phyloP scores from a whole-genome alignment of 1,140 invertebrate species.

The Trichomalopsis sarcophagae region DNA sequence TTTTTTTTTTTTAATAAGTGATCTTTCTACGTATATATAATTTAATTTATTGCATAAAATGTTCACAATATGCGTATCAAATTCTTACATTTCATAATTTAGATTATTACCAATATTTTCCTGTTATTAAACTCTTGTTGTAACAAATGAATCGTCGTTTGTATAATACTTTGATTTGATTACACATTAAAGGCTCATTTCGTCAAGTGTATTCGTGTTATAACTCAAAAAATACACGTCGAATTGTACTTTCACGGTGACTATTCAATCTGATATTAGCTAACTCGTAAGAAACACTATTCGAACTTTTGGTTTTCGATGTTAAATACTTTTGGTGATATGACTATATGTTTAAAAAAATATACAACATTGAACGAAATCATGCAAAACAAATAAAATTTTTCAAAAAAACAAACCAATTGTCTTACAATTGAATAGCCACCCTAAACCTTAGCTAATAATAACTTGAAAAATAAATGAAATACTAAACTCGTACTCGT shows the following conservation, averaged over 20 bases:
- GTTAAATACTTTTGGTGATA: background rate
- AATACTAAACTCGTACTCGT: slow-evolving; percentile 51
- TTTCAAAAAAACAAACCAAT: background rate
- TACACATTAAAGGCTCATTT: slow-evolving; percentile 25
- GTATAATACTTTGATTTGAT: slow-evolving; percentile 43
- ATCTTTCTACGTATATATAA: slow-evolving; percentile 12
- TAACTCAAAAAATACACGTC: slow-evolving; percentile 34
- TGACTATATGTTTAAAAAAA: background rate
- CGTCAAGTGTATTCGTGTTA: slow-evolving; percentile 22
- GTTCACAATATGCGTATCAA: slow-evolving; percentile 36
- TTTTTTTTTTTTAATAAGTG: slow-evolving; percentile 13
- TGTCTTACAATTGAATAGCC: slow-evolving; percentile 27
- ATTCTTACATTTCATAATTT: slow-evolving; percentile 37
- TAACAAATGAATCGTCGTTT: slow-evolving; percentile 28
- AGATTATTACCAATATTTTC: slow-evolving; percentile 27
- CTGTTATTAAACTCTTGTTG: slow-evolving; percentile 28
- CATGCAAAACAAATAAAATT: background rate
- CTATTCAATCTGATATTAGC: slow-evolving; percentile 3
- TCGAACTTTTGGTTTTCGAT: background rate
- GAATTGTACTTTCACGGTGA: slow-evolving; percentile 30
- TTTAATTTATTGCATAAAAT: slow-evolving; percentile 42
- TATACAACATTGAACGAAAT: background rate
- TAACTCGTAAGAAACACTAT: background rate
- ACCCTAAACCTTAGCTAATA: slow-evolving; percentile 28
- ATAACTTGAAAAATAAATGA: slow-evolving; percentile 27